Percentiles rank a stretch among this genome's conserved stretches.
These are phyloP conservation scores for Ephestia elutella DNA, from an alignment of 1,140 invertebrate genomes.

Conservation along the genomic window DNA sequence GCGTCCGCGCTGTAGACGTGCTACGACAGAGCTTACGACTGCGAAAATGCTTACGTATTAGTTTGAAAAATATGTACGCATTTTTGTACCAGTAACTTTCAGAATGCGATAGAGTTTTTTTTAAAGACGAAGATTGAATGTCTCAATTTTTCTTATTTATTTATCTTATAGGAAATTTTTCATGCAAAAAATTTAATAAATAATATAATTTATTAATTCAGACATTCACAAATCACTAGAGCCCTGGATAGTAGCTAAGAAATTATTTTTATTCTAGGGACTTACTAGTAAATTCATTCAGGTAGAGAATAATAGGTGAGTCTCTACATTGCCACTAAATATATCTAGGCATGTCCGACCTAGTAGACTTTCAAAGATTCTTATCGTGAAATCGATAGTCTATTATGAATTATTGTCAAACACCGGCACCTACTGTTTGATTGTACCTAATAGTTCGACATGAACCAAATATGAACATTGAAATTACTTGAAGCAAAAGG, in stretches of 20 bases:
- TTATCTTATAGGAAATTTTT: too few species aligned
- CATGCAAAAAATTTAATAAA: too few species aligned
- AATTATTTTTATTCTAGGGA: too few species aligned
- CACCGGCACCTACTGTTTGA: constrained; percentile 20
- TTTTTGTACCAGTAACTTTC: constrained; percentile 24
- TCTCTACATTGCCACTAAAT: not conserved
- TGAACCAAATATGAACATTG: constrained; percentile 21
- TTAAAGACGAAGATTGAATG: not conserved
- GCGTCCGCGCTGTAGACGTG: constrained; percentile 23
- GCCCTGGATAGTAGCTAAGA: too few species aligned
- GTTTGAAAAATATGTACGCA: not conserved
- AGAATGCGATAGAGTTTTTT: not conserved
- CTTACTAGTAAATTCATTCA: too few species aligned
- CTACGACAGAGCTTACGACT: constrained; percentile 16
- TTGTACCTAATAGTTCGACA: constrained; percentile 26
- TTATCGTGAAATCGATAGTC: constrained; percentile 41
- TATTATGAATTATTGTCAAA: constrained; percentile 19
- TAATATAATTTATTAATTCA: too few species aligned
- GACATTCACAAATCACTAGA: too few species aligned
- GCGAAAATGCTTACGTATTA: not conserved
- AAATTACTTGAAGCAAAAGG: constrained; percentile 19
- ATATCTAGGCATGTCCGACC: constrained; percentile 11
- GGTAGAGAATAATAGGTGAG: too few species aligned
- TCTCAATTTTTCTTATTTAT: too few species aligned
- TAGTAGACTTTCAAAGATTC: constrained; percentile 25